Evolutionary conservation across 2,888 invertebrate genomes (phyloP).

Genomic region (Anthrax anthrax): DNA sequence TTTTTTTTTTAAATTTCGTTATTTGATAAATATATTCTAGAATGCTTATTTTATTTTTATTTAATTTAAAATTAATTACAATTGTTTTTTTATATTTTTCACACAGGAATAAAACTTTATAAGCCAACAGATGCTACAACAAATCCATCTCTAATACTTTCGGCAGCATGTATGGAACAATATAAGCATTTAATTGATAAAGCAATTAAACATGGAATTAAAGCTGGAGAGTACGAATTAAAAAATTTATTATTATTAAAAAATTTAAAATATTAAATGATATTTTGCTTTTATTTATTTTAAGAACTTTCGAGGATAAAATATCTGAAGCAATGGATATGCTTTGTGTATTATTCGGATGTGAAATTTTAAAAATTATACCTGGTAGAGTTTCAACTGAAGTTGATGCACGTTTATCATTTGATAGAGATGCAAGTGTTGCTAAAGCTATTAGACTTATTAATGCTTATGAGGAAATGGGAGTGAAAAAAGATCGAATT

Average conservation of each 20-base stretch:
- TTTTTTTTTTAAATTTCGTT: too few relatives aligned
- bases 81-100: not conserved
- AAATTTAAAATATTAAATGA: too few relatives aligned
- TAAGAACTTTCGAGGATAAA: conserved; percentile 55
- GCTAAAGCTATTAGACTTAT: conserved; percentile 81
- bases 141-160: conserved; percentile 92
- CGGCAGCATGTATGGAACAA: conserved; percentile 87
- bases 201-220: conserved; percentile 75
- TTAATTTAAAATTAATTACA: too few relatives aligned
- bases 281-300: too few relatives aligned
- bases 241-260: too few relatives aligned
- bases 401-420: conserved; percentile 52
- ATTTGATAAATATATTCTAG: too few relatives aligned
- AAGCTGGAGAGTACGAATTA: conserved; percentile 41
- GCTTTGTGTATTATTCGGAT: conserved; percentile 88
- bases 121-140: conserved; percentile 99
- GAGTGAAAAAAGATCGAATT: conserved; percentile 82
- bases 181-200: conserved; percentile 80
- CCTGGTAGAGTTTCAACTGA: conserved; percentile 60
- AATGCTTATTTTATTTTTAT: too few relatives aligned
- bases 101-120: conserved; percentile 73
- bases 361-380: conserved; percentile 93
- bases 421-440: conserved; percentile 84
- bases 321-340: conserved; percentile 79
- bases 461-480: conserved; percentile 74